phyloP scores from a whole-genome alignment of 2,113 vertebrate genomes.

The Erinaceus europaeus region DNA sequence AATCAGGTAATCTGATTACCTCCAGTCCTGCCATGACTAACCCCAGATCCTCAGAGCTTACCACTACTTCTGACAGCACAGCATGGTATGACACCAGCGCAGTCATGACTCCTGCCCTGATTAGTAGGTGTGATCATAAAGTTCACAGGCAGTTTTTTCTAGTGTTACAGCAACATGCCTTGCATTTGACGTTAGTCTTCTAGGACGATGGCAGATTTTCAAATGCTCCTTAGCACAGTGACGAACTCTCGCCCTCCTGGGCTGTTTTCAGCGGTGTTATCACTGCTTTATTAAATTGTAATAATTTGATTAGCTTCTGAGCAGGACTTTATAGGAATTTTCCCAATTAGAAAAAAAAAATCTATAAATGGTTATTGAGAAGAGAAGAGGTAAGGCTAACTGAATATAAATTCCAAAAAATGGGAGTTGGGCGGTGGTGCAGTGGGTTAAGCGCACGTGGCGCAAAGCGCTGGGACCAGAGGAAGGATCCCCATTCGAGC shows the following conservation, averaged over 20 bases:
- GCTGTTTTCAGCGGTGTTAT: neutral
- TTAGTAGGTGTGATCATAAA: neutral
- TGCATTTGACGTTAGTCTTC: too few relatives aligned
- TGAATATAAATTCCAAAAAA: neutral
- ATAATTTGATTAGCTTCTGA: neutral
- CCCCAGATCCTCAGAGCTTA: neutral
- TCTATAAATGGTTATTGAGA: neutral
- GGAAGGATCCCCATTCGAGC: too few relatives aligned
- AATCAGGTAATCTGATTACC: neutral
- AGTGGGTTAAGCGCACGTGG: too few relatives aligned
- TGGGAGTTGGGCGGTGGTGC: too few relatives aligned
- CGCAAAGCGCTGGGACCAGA: too few relatives aligned
- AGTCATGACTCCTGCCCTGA: neutral
- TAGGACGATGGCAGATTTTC: too few relatives aligned
- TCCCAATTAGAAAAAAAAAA: neutral
- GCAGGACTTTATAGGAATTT: neutral
- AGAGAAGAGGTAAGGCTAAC: neutral
- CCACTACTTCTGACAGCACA: neutral
- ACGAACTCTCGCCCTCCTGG: too few relatives aligned
- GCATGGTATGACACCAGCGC: neutral
- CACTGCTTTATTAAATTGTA: neutral
- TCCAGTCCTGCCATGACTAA: neutral
- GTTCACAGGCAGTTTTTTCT: neutral
- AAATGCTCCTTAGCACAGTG: too few relatives aligned
- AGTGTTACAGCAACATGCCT: too few relatives aligned